These are phyloP conservation scores for Lithobates pipiens DNA, from an alignment of 2,797 vertebrate genomes.

Conservation along the genomic window DNA sequence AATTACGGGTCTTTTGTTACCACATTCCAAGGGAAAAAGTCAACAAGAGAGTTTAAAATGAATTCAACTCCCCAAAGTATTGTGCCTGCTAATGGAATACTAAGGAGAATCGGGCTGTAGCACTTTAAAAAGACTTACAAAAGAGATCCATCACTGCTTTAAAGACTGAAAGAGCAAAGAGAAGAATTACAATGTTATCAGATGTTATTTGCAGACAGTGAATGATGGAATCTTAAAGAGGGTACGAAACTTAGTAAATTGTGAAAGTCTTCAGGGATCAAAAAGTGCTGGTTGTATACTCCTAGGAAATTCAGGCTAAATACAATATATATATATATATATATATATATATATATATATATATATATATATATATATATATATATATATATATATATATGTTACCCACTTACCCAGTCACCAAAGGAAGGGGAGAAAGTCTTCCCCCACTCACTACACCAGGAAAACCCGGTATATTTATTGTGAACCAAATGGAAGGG, in stretches of 20 bases:
- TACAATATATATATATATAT: too few relatives aligned
- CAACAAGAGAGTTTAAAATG: slow-evolving; percentile 62
- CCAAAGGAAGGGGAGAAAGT: too few relatives aligned
- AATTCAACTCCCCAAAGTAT: slow-evolving; percentile 62
- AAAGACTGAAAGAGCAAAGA: slow-evolving; percentile 64
- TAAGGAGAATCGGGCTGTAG: slow-evolving; percentile 64
- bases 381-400: too few relatives aligned
- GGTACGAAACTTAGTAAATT: slow-evolving; percentile 61
- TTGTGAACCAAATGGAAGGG: too few relatives aligned
- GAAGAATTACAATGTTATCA: slow-evolving; percentile 68
- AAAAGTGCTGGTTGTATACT: slow-evolving; percentile 1
- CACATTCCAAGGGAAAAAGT: slow-evolving; percentile 60
- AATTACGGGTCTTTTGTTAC: slow-evolving; percentile 59
- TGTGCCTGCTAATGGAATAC: slow-evolving; percentile 66
- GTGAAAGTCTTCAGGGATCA: slow-evolving; percentile 49
- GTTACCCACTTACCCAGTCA: too few relatives aligned
- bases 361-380: too few relatives aligned
- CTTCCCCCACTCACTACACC: too few relatives aligned
- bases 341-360: too few relatives aligned
- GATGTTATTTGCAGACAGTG: slow-evolving; percentile 66
- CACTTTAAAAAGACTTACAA: slow-evolving; percentile 59
- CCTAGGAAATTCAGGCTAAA: too few relatives aligned
- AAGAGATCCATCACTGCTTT: slow-evolving; percentile 67
- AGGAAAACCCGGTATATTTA: too few relatives aligned
- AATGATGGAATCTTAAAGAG: slow-evolving; percentile 66